These are phyloP conservation scores for Allygus modestus DNA, from an alignment of 2,888 invertebrate genomes.

Conservation along the genomic window DNA sequence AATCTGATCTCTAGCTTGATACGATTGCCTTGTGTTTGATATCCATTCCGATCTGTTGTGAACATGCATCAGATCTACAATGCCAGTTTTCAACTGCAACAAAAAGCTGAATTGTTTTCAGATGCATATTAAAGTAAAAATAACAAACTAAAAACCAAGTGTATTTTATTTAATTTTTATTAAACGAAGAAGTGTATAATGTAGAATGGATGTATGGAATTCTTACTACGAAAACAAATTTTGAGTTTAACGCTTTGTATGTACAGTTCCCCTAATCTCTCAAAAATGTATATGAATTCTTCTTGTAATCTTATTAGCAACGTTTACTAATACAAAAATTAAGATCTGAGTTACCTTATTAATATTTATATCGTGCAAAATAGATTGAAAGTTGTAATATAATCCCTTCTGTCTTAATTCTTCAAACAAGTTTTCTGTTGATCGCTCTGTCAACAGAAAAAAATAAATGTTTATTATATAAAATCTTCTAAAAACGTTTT, in stretches of 20 bases:
- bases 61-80: slow-evolving; percentile 44
- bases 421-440: slow-evolving; percentile 28
- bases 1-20: slow-evolving; percentile 40
- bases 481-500: background rate
- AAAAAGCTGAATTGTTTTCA: background rate
- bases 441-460: slow-evolving; percentile 38
- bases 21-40: background rate
- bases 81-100: slow-evolving; percentile 39
- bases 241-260: too few relatives aligned
- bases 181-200: too few relatives aligned
- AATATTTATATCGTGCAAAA: slow-evolving; percentile 42
- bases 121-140: too few relatives aligned
- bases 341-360: slow-evolving; percentile 36
- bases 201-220: too few relatives aligned
- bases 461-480: background rate
- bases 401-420: slow-evolving; percentile 2
- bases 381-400: slow-evolving; percentile 35
- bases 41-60: slow-evolving; percentile 46
- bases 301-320: too few relatives aligned
- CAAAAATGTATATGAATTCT: too few relatives aligned
- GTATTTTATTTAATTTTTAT: too few relatives aligned
- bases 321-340: too few relatives aligned
- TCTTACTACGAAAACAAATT: too few relatives aligned
- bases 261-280: too few relatives aligned
- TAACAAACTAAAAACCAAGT: too few relatives aligned